Evolutionary conservation across 2,113 vertebrate species (phyloP).

Genomic region (Platycercus adscitus): DNA sequence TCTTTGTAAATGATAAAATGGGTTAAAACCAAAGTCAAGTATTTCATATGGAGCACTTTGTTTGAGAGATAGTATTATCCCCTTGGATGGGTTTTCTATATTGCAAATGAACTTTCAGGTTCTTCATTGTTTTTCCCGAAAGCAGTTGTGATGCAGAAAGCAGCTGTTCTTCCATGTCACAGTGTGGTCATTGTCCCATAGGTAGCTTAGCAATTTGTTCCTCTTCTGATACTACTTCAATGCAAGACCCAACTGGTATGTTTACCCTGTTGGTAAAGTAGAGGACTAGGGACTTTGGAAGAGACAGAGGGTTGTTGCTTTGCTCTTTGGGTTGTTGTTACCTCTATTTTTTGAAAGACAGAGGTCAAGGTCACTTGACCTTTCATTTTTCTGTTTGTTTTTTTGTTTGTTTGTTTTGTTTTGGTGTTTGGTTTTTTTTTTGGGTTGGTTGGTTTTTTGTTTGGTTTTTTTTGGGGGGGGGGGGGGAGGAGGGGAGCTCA

Average conservation of each 20-base stretch:
- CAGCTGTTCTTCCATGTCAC: not conserved
- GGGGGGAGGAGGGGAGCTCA: not conserved
- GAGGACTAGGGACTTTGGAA: not conserved
- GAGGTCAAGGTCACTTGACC: not conserved
- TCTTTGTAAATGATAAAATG: not conserved
- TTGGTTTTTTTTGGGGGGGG: too few relatives aligned
- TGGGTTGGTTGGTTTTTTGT: too few relatives aligned
- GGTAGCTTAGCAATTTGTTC: not conserved
- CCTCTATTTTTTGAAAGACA: not conserved
- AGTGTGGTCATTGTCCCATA: not conserved
- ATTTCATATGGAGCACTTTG: not conserved
- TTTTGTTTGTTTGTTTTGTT: too few relatives aligned
- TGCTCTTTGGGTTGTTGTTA: not conserved
- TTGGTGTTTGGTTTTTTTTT: too few relatives aligned
- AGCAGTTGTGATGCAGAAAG: not conserved
- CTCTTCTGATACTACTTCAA: not conserved
- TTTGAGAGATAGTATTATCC: not conserved
- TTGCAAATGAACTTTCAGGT: not conserved
- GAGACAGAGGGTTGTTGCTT: not conserved
- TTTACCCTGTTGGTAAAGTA: not conserved
- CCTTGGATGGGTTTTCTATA: not conserved
- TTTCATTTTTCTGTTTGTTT: not conserved
- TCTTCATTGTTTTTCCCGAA: not conserved
- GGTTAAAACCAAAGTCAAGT: not conserved
- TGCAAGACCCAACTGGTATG: rapidly evolving